These are phyloP conservation scores for Pantherophis guttatus DNA, from an alignment of 2,113 vertebrate genomes.

Conservation along the genomic window DNA sequence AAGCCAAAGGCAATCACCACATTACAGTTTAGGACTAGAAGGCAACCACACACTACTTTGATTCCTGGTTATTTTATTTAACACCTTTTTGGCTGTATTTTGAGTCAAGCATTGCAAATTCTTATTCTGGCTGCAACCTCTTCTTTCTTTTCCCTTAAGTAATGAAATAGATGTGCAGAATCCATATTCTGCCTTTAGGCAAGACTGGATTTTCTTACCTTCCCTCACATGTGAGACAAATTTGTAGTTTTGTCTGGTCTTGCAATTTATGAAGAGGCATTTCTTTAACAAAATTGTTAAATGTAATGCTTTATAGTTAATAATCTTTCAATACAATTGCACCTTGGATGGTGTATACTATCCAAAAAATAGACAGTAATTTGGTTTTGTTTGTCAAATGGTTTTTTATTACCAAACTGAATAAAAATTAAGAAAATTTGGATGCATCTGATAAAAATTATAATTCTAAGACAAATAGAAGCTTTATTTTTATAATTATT, in stretches of 20 bases:
- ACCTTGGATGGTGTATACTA: neutral
- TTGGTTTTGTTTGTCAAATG: neutral
- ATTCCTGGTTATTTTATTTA: neutral
- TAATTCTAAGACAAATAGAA: neutral
- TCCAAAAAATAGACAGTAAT: neutral
- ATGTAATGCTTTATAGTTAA: neutral
- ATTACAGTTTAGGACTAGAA: neutral
- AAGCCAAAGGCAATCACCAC: neutral
- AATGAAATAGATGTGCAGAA: slow-evolving; percentile 12
- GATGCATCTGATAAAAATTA: neutral
- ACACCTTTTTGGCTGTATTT: neutral
- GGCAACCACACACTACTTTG: neutral
- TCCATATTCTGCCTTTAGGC: slow-evolving; percentile 11
- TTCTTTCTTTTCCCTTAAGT: neutral
- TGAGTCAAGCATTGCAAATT: neutral
- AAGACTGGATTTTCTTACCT: slow-evolving; percentile 26
- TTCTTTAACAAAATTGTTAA: slow-evolving; percentile 26
- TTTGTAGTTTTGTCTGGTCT: slow-evolving; percentile 31
- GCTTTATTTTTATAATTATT: neutral
- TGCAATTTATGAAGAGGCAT: slow-evolving; percentile 20
- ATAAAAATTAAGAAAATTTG: neutral
- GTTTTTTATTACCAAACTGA: neutral
- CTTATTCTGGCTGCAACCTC: neutral
- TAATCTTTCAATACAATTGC: neutral
- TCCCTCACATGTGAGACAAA: slow-evolving; percentile 13